A percentile compares a stretch with the other conserved stretches of the same genome.
Conservation (phyloP, 2,113 vertebrate species). For the Chloropsis hardwickii region DNA sequence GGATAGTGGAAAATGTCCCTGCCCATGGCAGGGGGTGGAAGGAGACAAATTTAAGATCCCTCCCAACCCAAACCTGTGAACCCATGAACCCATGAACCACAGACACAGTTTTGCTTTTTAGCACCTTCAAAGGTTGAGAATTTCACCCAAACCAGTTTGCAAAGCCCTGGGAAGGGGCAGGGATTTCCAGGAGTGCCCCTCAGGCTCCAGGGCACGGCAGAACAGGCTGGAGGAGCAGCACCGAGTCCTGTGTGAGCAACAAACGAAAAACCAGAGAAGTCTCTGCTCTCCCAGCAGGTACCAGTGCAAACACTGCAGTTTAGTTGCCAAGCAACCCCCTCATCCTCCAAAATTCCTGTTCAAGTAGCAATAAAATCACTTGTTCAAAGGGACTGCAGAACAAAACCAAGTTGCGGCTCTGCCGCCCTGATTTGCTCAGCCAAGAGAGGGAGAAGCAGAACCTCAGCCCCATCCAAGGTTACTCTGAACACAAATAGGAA, state of each 20-base stretch:
- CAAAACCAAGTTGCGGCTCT: neutral
- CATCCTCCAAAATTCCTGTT: slow-evolving; percentile 6
- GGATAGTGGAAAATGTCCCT: neutral
- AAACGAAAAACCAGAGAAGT: neutral
- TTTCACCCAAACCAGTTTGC: neutral
- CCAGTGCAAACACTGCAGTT: neutral
- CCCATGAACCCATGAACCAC: neutral
- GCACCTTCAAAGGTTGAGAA: neutral
- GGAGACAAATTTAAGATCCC: fast-evolving
- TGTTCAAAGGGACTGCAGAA: neutral
- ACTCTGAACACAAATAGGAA: fast-evolving
- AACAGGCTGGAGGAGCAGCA: fast-evolving
- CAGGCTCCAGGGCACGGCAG: fast-evolving
- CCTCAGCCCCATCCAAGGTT: neutral
- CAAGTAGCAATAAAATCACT: neutral
- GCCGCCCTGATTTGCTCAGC: neutral
- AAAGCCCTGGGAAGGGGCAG: neutral
- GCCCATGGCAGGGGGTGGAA: neutral
- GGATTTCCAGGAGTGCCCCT: fast-evolving
- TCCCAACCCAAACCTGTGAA: neutral
- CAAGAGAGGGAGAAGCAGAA: neutral
- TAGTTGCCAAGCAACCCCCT: slow-evolving; percentile 54
- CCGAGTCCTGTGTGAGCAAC: fast-evolving
- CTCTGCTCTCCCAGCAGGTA: neutral
- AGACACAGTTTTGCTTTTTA: fast-evolving